These are phyloP conservation scores for Oxystoma pomonae DNA, from an alignment of 2,888 invertebrate genomes.

Conservation along the genomic window DNA sequence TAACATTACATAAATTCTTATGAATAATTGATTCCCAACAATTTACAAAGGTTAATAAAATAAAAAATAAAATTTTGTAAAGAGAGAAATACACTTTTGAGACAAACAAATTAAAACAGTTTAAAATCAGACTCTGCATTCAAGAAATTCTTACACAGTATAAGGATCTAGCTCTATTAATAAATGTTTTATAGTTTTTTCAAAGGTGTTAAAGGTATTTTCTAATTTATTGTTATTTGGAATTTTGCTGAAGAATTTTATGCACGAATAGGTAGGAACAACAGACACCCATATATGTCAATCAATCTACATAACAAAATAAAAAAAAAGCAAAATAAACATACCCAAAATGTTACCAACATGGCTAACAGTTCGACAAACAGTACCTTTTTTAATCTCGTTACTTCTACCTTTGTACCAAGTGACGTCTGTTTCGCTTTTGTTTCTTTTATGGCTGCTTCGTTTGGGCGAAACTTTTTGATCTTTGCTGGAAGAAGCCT, in stretches of 20 bases:
- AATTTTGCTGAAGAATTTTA: neutral
- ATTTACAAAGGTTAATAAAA: too few relatives aligned
- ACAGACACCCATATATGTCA: neutral
- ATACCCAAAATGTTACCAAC: neutral
- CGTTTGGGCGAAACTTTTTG: slow-evolving; percentile 41
- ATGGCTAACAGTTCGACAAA: neutral
- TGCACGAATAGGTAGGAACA: neutral
- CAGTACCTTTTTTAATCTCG: slow-evolving; percentile 44
- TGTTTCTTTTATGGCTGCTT: slow-evolving; percentile 60
- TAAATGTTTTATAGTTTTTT: neutral
- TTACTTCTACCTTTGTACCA: slow-evolving; percentile 52
- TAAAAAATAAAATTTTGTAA: too few relatives aligned
- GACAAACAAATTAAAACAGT: too few relatives aligned
- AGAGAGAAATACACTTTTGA: too few relatives aligned
- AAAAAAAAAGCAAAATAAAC: neutral
- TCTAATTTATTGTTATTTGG: too few relatives aligned
- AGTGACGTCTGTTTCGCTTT: slow-evolving; percentile 69
- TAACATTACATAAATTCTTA: too few relatives aligned
- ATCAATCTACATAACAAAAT: neutral
- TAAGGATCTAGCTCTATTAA: too few relatives aligned
- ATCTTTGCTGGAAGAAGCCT: slow-evolving; percentile 42
- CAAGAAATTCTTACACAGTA: too few relatives aligned
- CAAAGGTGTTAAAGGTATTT: neutral
- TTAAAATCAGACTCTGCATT: too few relatives aligned
- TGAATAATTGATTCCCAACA: too few relatives aligned